A percentile compares a stretch with the other conserved stretches of the same genome.
Evolutionary conservation across 2,113 vertebrate genomes (phyloP).

Genomic region (Hystrix cristata): DNA sequence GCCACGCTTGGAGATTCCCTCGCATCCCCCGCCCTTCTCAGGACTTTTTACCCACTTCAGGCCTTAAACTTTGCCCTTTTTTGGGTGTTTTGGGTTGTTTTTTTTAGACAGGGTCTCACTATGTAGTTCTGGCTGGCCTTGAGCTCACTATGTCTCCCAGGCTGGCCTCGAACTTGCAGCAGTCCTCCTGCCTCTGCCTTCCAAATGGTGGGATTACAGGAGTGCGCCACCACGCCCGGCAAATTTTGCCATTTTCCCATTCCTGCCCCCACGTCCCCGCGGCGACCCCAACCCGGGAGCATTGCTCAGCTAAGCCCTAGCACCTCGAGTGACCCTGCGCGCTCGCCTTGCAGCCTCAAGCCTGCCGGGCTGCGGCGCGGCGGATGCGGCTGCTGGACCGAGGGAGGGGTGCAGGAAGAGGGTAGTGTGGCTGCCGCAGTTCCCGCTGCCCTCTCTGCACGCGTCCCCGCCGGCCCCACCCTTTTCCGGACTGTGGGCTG

Average conservation of each 20-base stretch:
- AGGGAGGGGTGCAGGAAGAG: slow-evolving; percentile 39
- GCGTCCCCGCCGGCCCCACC: slow-evolving; percentile 67
- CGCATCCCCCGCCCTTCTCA: not conserved
- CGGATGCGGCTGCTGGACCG: not conserved
- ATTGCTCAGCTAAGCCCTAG: not conserved
- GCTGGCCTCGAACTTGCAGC: no score
- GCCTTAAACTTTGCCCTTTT: not conserved
- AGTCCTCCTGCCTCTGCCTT: no score
- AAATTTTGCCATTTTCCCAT: not conserved
- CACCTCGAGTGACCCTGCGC: not conserved
- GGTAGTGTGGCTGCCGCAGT: slow-evolving; percentile 20
- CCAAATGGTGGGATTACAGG: no score
- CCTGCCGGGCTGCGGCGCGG: not conserved
- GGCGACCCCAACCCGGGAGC: not conserved
- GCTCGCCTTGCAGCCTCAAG: not conserved
- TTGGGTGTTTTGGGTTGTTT: no score
- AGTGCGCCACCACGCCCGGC: no score
- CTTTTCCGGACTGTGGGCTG: slow-evolving; percentile 68
- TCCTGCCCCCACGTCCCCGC: not conserved
- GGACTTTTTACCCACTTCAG: slow-evolving; percentile 44
- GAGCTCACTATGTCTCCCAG: no score
- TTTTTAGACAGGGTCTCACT: no score
- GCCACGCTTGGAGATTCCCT: not conserved
- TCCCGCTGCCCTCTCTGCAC: slow-evolving; percentile 43
- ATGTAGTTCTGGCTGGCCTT: not conserved